Percentiles rank a stretch among this genome's conserved stretches.
Evolutionary conservation across 30 jellyfish, hydroid and myxozoan genomes (phyloP).

Genomic region (Phacellophora camtschatica): DNA sequence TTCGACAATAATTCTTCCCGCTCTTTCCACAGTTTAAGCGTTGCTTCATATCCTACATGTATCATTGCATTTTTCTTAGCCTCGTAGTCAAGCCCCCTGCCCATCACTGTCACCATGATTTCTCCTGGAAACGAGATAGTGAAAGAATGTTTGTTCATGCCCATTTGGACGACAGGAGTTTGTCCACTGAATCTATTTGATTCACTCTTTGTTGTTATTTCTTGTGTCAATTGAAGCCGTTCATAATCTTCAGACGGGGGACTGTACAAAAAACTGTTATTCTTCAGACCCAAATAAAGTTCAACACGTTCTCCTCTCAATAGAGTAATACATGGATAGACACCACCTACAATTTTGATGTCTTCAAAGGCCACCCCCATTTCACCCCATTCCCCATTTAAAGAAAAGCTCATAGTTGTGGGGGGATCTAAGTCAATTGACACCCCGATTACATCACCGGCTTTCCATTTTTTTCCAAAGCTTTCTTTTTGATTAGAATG

Average conservation of each 20-base stretch:
- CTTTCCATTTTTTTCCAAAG: conserved; percentile 60
- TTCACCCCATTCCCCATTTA: conserved; percentile 60
- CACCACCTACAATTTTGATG: conserved; percentile 6
- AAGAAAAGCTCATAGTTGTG: conserved; percentile 25
- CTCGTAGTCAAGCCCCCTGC: conserved; percentile 63
- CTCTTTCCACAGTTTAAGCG: conserved; percentile 31
- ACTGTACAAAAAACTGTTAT: not conserved
- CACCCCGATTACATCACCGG: conserved; percentile 64
- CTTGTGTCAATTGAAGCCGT: conserved; percentile 8
- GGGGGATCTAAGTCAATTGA: conserved; percentile 47
- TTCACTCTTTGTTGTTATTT: not conserved
- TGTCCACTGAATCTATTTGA: conserved; percentile 2
- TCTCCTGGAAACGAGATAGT: conserved; percentile 59
- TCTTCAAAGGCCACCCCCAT: conserved; percentile 53
- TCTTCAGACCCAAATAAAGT: conserved; percentile 23
- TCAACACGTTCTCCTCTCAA: conserved; percentile 61
- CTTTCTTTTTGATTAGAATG: conserved; percentile 43
- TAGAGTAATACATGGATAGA: conserved; percentile 47
- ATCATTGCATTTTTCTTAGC: conserved; percentile 69
- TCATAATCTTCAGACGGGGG: conserved; percentile 39
- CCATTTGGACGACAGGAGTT: conserved; percentile 37
- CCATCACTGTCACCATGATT: conserved; percentile 63
- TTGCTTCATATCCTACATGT: conserved; percentile 57
- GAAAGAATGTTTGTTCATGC: conserved; percentile 43
- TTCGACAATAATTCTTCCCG: not conserved